Base-by-base conservation (phyloP, 2,797 vertebrate genomes). In the Morus bassanus region DNA sequence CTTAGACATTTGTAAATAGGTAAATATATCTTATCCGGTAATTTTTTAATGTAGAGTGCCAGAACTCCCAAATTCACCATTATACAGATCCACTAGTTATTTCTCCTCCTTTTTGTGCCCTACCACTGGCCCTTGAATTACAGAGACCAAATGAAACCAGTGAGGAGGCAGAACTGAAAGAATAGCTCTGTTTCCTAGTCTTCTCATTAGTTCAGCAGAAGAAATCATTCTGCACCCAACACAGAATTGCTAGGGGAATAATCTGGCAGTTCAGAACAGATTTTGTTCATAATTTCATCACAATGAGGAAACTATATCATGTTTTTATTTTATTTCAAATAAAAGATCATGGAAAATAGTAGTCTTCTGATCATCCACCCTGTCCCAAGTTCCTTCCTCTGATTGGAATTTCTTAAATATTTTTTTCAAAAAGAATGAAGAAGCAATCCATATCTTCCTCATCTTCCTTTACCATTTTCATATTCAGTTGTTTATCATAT, bases 331-430 rank as follows among this genome's bases (percentile, higher is more conserved):
- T 37, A 31, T 70, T 88, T 74, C 35, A 82, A 61, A 45, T 10
- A 48, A 12, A 65, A 0, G 0, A 18, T 28, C n/a, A 48, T 5
- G 14, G 50, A 60, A 81, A 23, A 59, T 4, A 60, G 23, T 30
- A 60, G 9, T 25, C 8, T 60, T 91, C 39, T 33, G 8, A 22
- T 50, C 8, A 30, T 51, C 15, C 7, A 22, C 5, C 2, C 7
- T n/a, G 8, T 56, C 28, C 25, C 2, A 1, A 39, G 16, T 33
- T 50, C 16, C 19, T 51, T 57, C 18, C 2, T 46, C 13, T 48
- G 17, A 46, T 3, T 48, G 13, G 12, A 69, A 10, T 89, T 73
- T 76, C 22, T 43, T 69, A 57, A 84, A 39, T 67, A 39, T 21
- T 59, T 46, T 76, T 83, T 56, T 4, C 19, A 63, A 68, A 89